A percentile compares a stretch with the other conserved stretches of the same genome.
phyloP scores from a whole-genome alignment of 2,113 vertebrate genomes.

The Aplodontia rufa region DNA sequence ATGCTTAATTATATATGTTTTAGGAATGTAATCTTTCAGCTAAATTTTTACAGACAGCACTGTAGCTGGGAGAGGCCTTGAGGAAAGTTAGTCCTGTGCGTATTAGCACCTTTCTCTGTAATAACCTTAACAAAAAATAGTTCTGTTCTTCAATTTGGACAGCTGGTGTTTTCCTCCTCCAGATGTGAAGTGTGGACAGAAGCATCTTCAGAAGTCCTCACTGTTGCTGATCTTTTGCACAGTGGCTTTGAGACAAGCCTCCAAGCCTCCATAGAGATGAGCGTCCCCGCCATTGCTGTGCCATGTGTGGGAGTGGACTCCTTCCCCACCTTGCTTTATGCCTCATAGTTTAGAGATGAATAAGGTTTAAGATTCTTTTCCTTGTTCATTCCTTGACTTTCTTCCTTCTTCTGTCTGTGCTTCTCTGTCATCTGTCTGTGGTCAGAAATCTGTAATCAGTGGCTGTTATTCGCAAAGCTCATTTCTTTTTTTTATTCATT shows the following conservation, averaged over 20 bases:
- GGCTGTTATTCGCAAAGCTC: background rate
- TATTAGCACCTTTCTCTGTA: background rate
- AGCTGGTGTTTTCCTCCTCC: background rate
- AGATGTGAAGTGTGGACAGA: background rate
- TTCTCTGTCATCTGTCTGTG: background rate
- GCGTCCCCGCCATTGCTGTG: accelerated
- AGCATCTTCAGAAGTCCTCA: background rate
- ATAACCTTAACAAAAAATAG: background rate
- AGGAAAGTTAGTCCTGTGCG: background rate
- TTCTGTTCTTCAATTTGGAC: background rate
- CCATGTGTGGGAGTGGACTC: background rate
- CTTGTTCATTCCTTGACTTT: background rate
- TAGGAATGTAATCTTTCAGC: background rate
- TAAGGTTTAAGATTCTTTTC: background rate
- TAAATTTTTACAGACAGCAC: constrained; percentile 32
- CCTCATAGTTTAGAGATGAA: background rate
- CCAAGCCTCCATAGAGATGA: accelerated
- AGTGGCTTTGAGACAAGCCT: background rate
- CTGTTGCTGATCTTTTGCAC: background rate
- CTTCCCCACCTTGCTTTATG: background rate
- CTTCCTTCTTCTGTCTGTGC: background rate
- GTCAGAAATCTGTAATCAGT: background rate
- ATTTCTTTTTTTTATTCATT: too few species aligned
- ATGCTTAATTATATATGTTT: constrained; percentile 37
- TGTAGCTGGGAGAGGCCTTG: background rate